Percentiles rank a stretch among this genome's conserved stretches.
phyloP scores from a whole-genome alignment of 2,888 invertebrate species.

The Cepaea hortensis region DNA sequence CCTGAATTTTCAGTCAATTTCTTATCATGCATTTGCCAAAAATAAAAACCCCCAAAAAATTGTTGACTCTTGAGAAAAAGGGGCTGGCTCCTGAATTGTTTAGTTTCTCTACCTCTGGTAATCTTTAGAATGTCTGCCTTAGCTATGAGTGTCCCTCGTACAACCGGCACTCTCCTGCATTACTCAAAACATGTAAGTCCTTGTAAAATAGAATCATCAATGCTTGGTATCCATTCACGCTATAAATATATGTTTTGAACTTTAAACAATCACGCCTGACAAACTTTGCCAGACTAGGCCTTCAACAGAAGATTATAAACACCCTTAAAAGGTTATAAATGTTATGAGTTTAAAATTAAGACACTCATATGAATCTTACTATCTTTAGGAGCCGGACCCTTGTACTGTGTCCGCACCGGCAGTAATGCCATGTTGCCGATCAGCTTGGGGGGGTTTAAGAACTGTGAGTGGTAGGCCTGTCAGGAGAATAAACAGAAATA shows the following conservation, averaged over 20 bases:
- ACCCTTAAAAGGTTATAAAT: not conserved
- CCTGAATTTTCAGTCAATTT: too few species aligned
- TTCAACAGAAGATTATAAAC: not conserved
- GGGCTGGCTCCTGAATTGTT: too few species aligned
- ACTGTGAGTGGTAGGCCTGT: constrained; percentile 96
- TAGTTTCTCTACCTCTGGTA: too few species aligned
- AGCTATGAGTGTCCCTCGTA: too few species aligned
- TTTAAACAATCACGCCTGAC: not conserved
- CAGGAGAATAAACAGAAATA: constrained; percentile 55
- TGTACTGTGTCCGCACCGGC: constrained; percentile 90
- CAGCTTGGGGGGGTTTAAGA: constrained; percentile 84
- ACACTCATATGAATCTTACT: constrained; percentile 62
- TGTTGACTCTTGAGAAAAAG: too few species aligned
- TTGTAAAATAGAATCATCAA: too few species aligned
- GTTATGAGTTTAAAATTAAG: not conserved
- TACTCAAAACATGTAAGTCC: too few species aligned
- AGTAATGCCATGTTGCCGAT: constrained; percentile 95
- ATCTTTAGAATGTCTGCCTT: too few species aligned
- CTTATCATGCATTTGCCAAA: too few species aligned
- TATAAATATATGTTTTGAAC: not conserved
- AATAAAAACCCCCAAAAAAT: too few species aligned
- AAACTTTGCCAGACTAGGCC: not conserved
- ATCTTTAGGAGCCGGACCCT: constrained; percentile 90
- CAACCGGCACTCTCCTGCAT: too few species aligned
- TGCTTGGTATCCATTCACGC: too few species aligned